Evolutionary conservation across 2,797 vertebrate species (phyloP).

Genomic region (Neosilurus mollespiculum): DNA sequence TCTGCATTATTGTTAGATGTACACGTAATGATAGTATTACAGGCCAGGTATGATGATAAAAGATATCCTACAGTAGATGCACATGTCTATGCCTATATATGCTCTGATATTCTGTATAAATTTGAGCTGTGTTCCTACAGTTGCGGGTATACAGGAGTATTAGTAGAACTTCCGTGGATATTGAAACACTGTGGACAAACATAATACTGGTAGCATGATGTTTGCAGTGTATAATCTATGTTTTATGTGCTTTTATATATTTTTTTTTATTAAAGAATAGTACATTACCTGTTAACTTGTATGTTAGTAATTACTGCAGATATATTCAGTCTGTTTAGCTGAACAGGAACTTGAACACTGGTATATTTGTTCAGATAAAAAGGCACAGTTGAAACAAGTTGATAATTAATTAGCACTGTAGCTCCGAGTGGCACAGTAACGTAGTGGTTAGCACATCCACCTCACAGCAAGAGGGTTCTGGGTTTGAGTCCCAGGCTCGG

Average conservation of each 20-base stretch:
- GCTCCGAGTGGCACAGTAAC: too few relatives aligned
- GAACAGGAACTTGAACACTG: background rate
- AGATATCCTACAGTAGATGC: background rate
- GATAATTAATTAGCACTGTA: slow-evolving; percentile 17
- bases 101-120: background rate
- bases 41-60: background rate
- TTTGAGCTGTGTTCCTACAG: background rate
- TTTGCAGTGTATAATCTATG: background rate
- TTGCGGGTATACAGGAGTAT: background rate
- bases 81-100: background rate
- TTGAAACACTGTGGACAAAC: background rate
- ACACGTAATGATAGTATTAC: background rate
- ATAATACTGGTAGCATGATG: background rate
- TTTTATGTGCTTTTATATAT: background rate
- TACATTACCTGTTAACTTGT: background rate
- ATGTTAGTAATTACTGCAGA: background rate
- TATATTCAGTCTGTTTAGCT: background rate
- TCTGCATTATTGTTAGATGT: background rate
- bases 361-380: slow-evolving; percentile 19
- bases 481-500: too few relatives aligned
- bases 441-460: too few relatives aligned
- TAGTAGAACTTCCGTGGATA: background rate
- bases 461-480: too few relatives aligned
- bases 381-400: background rate
- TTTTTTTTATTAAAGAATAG: background rate